A percentile compares a stretch with the other conserved stretches of the same genome.
Evolutionary conservation across 1,140 invertebrate genomes (phyloP).

Genomic region (Pseudobourletiella spinata): DNA sequence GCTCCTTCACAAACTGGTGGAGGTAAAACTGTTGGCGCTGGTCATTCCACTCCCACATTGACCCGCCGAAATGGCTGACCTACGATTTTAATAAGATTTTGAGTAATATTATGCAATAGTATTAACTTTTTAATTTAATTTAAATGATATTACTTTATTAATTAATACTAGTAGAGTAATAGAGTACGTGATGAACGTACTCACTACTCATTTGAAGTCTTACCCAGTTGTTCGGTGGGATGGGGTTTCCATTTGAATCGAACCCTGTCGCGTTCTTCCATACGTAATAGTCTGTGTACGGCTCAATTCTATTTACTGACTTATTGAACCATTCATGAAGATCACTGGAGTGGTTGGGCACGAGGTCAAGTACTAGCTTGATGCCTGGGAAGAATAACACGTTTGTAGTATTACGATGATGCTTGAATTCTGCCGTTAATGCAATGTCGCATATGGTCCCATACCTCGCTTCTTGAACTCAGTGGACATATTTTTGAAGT

Average conservation of each 20-base stretch:
- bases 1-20: too few relatives aligned
- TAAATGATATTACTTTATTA: too few relatives aligned
- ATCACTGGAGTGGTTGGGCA: slow-evolving; percentile 60
- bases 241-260: slow-evolving; percentile 19
- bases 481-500: slow-evolving; percentile 39
- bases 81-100: slow-evolving; percentile 56
- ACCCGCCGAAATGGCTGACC: slow-evolving; percentile 56
- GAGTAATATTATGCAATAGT: slow-evolving; percentile 58
- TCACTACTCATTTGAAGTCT: too few relatives aligned
- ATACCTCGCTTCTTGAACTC: slow-evolving; percentile 39
- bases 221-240: slow-evolving; percentile 51
- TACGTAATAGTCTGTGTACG: slow-evolving; percentile 46
- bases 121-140: slow-evolving; percentile 52
- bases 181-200: not conserved
- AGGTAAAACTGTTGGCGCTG: too few relatives aligned
- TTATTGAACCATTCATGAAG: too few relatives aligned
- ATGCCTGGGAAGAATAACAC: slow-evolving; percentile 44
- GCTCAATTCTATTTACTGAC: slow-evolving; percentile 53
- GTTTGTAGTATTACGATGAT: too few relatives aligned
- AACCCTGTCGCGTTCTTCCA: slow-evolving; percentile 46
- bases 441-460: too few relatives aligned
- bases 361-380: slow-evolving; percentile 54
- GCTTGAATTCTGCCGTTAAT: too few relatives aligned
- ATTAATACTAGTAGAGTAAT: too few relatives aligned
- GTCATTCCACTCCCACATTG: slow-evolving; percentile 51